Conservation (phyloP, 2,797 vertebrate species). For the Glossophaga mutica region DNA sequence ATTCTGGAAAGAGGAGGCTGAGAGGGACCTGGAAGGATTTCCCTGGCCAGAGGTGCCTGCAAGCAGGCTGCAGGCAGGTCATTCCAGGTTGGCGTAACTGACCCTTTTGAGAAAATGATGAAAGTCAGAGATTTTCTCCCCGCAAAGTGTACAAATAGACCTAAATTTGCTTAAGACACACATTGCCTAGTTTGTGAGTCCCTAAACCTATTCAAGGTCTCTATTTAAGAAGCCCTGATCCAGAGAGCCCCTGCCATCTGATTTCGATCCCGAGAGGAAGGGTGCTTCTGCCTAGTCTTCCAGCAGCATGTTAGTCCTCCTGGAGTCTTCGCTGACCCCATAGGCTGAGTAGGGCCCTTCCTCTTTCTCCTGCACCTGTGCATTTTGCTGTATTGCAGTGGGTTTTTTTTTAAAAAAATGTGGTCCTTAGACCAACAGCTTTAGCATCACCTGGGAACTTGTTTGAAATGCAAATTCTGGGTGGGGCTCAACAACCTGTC, state of each 20-base stretch:
- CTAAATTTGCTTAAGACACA: not conserved
- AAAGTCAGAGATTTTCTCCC: not conserved
- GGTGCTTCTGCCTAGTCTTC: not conserved
- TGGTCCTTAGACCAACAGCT: not conserved
- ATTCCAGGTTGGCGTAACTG: not conserved
- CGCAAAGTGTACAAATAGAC: not conserved
- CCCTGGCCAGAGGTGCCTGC: not conserved
- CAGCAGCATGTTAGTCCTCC: not conserved
- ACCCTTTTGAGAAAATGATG: not conserved
- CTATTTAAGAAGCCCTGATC: not conserved
- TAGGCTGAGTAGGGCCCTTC: not conserved
- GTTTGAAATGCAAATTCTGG: not conserved
- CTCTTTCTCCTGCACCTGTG: not conserved
- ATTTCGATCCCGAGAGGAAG: not conserved
- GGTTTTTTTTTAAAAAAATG: not conserved
- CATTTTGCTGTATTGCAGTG: not conserved
- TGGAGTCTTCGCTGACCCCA: fast-evolving
- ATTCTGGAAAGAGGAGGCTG: not conserved
- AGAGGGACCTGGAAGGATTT: not conserved
- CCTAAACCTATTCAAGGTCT: not conserved
- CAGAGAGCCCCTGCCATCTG: not conserved
- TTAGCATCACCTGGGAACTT: not conserved
- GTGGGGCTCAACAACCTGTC: not conserved
- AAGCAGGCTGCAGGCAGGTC: not conserved
- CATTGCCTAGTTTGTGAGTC: not conserved